These are phyloP conservation scores for Epirrhoe alternata DNA, from an alignment of 2,888 invertebrate species.

Conservation along the genomic window DNA sequence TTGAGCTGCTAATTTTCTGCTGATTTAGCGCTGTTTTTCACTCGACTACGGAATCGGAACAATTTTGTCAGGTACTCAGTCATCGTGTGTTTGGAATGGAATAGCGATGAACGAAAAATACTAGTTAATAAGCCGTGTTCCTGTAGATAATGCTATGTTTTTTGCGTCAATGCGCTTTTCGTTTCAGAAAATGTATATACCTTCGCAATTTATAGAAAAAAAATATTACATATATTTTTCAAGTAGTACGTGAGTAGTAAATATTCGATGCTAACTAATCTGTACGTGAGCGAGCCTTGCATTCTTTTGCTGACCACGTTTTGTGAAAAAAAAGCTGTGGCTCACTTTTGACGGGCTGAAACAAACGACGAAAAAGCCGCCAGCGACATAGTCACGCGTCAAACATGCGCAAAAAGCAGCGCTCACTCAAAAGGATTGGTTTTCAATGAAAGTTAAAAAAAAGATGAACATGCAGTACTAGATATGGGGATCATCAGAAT, in stretches of 20 bases:
- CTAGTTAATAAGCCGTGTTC: too few relatives aligned
- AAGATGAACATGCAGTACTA: slow-evolving; percentile 10
- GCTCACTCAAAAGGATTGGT: slow-evolving; percentile 26
- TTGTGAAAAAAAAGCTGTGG: slow-evolving; percentile 14
- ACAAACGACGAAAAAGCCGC: slow-evolving; percentile 46
- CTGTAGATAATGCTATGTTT: too few relatives aligned
- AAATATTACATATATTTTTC: too few relatives aligned
- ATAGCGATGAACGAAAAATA: too few relatives aligned
- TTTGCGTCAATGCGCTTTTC: too few relatives aligned
- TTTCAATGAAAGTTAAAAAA: slow-evolving; percentile 22
- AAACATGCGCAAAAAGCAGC: slow-evolving; percentile 39
- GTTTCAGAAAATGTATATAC: too few relatives aligned
- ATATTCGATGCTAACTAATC: not conserved
- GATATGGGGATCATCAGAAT: too few relatives aligned
- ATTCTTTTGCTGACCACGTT: not conserved
- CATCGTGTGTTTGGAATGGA: too few relatives aligned
- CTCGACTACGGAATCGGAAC: not conserved
- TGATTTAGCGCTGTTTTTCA: slow-evolving; percentile 16
- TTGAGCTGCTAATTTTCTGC: slow-evolving; percentile 25
- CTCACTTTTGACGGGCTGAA: slow-evolving; percentile 42
- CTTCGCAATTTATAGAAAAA: too few relatives aligned
- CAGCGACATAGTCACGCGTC: slow-evolving; percentile 46
- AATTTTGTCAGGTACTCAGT: too few relatives aligned
- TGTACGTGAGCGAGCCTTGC: not conserved
- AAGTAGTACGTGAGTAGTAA: too few relatives aligned